Evolutionary conservation across 2,113 vertebrate genomes (phyloP).

Genomic region (Callorhinus ursinus): DNA sequence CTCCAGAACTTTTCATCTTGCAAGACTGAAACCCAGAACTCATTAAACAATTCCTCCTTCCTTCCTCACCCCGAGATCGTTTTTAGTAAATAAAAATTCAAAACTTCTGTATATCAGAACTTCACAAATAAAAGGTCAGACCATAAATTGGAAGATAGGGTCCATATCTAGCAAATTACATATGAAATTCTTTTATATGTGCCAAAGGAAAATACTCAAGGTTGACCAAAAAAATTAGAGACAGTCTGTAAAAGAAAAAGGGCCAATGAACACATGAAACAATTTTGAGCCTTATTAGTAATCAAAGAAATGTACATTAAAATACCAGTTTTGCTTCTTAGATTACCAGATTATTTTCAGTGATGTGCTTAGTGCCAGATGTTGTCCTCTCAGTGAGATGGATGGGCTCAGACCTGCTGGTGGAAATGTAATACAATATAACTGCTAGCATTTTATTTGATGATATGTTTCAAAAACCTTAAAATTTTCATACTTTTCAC

Average conservation of each 20-base stretch:
- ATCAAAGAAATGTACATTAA: not conserved
- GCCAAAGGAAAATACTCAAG: not conserved
- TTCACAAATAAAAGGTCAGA: not conserved
- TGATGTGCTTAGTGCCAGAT: not conserved
- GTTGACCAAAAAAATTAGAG: not conserved
- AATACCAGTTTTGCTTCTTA: not conserved
- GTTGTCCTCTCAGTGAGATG: not conserved
- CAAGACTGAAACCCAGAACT: not conserved
- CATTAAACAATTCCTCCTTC: not conserved
- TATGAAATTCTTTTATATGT: not conserved
- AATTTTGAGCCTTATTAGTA: not conserved
- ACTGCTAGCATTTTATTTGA: not conserved
- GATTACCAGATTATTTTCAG: not conserved
- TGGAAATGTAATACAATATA: not conserved
- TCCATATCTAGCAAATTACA: not conserved
- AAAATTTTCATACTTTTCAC: not conserved
- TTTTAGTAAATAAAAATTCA: not conserved
- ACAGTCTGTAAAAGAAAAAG: not conserved
- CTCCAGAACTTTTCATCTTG: not conserved
- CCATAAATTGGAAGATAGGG: not conserved
- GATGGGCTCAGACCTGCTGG: not conserved
- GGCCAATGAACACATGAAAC: not conserved
- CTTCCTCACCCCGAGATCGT: not conserved
- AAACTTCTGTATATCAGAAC: not conserved
- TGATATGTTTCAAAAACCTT: not conserved